These are phyloP conservation scores for Altica lythri DNA, from an alignment of 2,888 invertebrate species.

Conservation along the genomic window DNA sequence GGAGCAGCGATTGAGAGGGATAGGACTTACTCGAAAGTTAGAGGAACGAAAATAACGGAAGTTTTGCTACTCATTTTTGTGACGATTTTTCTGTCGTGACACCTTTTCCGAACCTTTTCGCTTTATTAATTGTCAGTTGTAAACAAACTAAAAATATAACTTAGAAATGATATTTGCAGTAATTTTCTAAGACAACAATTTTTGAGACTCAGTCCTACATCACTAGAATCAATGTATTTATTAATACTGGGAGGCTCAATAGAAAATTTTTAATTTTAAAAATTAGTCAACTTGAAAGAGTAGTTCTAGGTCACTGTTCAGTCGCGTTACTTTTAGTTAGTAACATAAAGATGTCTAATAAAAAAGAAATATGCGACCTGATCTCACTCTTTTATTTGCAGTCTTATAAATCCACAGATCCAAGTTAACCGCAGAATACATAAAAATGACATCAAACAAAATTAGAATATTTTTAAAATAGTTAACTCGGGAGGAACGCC, in stretches of 20 bases:
- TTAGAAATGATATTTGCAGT: too few species aligned
- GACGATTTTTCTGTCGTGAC: too few species aligned
- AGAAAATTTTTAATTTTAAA: too few species aligned
- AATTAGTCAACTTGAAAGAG: conserved; percentile 16
- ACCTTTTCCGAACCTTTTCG: too few species aligned
- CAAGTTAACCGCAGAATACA: conserved; percentile 19
- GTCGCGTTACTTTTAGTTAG: conserved; percentile 19
- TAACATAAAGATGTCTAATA: conserved; percentile 25
- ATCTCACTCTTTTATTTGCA: conserved; percentile 20
- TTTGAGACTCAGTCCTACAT: conserved; percentile 16
- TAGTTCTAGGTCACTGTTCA: conserved; percentile 10
- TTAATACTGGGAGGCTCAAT: conserved; percentile 26
- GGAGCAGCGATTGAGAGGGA: too few species aligned
- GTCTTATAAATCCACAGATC: conserved; percentile 24
- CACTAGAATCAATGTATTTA: conserved; percentile 18
- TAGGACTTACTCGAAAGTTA: too few species aligned
- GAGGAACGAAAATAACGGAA: too few species aligned
- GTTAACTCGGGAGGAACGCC: background rate
- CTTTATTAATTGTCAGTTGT: too few species aligned
- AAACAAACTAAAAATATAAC: too few species aligned
- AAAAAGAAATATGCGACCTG: conserved; percentile 18
- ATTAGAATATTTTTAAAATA: background rate
- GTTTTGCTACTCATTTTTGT: too few species aligned
- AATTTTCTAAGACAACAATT: too few species aligned
- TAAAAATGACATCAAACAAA: conserved; percentile 6